phyloP scores from a whole-genome alignment of 2,888 invertebrate genomes.

The Scaptomyza cyrtandrae region DNA sequence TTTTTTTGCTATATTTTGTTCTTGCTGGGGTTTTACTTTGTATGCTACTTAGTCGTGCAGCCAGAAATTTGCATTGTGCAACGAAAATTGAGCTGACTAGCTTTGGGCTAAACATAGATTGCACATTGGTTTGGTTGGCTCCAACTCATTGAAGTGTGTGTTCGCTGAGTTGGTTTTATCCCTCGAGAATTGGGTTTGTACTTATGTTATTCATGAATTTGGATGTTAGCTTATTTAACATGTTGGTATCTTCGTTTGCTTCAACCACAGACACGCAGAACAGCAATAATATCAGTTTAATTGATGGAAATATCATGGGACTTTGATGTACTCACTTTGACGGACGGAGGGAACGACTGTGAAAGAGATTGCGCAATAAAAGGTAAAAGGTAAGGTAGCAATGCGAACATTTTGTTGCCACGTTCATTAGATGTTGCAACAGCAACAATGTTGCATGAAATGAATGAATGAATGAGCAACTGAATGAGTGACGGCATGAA shows the following conservation, averaged over 20 bases:
- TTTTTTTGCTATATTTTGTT: slow-evolving; percentile 9
- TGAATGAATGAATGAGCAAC: slow-evolving; percentile 56
- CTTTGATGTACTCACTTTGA: slow-evolving; percentile 19
- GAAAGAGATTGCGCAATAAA: slow-evolving; percentile 41
- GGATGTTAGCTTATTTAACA: slow-evolving; percentile 24
- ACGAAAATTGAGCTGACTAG: slow-evolving; percentile 22
- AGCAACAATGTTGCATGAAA: slow-evolving; percentile 75
- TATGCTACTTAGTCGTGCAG: slow-evolving; percentile 59
- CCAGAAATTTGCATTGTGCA: slow-evolving; percentile 70
- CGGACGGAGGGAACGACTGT: not conserved
- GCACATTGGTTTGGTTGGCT: slow-evolving; percentile 29
- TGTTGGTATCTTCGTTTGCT: not conserved
- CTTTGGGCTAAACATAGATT: slow-evolving; percentile 52
- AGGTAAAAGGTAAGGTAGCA: slow-evolving; percentile 49
- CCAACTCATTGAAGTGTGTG: slow-evolving; percentile 40
- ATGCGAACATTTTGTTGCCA: slow-evolving; percentile 49
- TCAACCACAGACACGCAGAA: slow-evolving; percentile 5
- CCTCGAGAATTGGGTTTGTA: slow-evolving; percentile 23
- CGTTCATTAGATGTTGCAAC: slow-evolving; percentile 67
- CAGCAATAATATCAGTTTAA: slow-evolving; percentile 64
- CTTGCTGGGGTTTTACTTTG: slow-evolving; percentile 32
- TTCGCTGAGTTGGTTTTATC: not conserved
- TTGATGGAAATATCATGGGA: slow-evolving; percentile 68
- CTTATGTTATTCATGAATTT: slow-evolving; percentile 32
- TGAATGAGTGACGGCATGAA: slow-evolving; percentile 54